These are phyloP conservation scores for Orius insidiosus DNA, from an alignment of 1,140 invertebrate species.

Conservation along the genomic window DNA sequence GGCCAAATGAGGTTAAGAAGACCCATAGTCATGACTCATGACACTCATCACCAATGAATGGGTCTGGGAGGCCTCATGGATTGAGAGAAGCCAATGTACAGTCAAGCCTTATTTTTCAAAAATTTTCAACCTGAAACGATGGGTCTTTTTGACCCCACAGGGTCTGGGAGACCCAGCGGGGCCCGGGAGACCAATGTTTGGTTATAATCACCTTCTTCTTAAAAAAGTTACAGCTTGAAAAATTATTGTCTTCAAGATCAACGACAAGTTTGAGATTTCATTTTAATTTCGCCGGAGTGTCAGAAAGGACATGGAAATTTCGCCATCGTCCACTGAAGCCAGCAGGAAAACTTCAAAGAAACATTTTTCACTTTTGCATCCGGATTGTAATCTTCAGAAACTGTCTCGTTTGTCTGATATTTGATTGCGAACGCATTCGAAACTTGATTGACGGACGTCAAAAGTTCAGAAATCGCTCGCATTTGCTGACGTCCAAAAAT, in stretches of 20 bases:
- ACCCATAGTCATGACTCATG: too few relatives aligned
- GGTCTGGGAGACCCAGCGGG: too few relatives aligned
- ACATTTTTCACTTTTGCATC: slow-evolving; percentile 11
- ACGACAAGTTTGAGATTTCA: slow-evolving; percentile 31
- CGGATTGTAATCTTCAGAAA: slow-evolving; percentile 4
- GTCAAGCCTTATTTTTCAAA: too few relatives aligned
- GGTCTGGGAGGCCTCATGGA: too few relatives aligned
- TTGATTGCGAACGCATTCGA: not conserved
- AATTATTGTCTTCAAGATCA: slow-evolving; percentile 58
- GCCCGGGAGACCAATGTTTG: too few relatives aligned
- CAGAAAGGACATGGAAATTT: slow-evolving; percentile 43
- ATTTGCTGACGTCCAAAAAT: slow-evolving; percentile 12
- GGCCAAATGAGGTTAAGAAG: too few relatives aligned
- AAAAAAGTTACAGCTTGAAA: too few relatives aligned
- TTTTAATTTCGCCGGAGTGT: slow-evolving; percentile 19
- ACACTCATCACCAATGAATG: too few relatives aligned
- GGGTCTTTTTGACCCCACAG: too few relatives aligned
- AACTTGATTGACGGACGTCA: slow-evolving; percentile 9
- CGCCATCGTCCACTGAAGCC: slow-evolving; percentile 65
- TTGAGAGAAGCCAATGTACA: too few relatives aligned
- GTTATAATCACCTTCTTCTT: too few relatives aligned
- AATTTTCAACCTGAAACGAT: too few relatives aligned
- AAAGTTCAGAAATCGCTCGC: slow-evolving; percentile 10
- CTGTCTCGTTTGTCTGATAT: not conserved
- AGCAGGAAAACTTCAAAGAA: slow-evolving; percentile 39